Evolutionary conservation across 2,113 vertebrate species (phyloP).

Genomic region (Columba livia): DNA sequence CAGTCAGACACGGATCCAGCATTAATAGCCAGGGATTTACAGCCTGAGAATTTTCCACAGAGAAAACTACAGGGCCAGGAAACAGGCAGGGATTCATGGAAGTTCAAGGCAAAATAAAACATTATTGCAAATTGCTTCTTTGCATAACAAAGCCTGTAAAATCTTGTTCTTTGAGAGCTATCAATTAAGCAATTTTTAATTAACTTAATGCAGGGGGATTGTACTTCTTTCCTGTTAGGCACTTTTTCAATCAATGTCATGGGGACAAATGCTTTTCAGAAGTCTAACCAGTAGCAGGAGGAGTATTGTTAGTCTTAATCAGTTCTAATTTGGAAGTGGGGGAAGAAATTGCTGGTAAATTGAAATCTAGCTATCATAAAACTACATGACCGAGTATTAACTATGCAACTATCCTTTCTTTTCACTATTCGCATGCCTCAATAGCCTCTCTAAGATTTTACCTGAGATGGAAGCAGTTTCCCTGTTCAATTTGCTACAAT

Average conservation of each 20-base stretch:
- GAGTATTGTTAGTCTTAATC: neutral
- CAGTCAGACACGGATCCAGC: neutral
- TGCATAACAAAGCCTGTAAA: neutral
- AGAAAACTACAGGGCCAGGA: neutral
- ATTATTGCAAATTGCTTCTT: neutral
- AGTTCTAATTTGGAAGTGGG: neutral
- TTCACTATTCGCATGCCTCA: neutral
- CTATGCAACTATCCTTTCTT: neutral
- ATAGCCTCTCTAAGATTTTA: neutral
- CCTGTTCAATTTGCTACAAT: neutral
- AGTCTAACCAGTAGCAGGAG: neutral
- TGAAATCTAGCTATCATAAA: neutral
- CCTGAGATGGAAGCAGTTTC: neutral
- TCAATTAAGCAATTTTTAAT: neutral
- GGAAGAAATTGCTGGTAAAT: neutral
- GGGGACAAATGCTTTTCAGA: neutral
- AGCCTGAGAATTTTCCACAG: neutral
- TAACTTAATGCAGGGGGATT: neutral
- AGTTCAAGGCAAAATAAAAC: neutral
- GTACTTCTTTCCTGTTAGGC: neutral
- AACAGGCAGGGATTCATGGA: neutral
- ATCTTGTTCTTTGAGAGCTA: neutral
- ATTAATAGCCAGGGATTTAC: neutral
- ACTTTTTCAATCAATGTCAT: neutral
- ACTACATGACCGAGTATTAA: neutral